Conservation (phyloP, 2,113 vertebrate species). For the Sebastes schlegelii region DNA sequence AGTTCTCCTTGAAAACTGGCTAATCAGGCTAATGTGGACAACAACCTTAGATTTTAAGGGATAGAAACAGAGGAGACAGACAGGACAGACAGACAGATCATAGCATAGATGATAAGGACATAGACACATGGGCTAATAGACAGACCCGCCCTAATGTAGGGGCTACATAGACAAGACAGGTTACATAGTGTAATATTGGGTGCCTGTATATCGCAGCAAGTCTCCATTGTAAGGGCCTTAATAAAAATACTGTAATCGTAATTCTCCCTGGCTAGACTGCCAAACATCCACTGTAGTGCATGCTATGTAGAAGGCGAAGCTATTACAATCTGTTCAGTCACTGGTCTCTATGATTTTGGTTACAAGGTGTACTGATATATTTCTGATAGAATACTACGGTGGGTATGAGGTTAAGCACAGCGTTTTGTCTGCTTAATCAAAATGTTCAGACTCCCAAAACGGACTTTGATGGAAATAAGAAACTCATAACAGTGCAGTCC, state of each 20-base stretch:
- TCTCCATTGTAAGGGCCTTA: slow-evolving; percentile 9
- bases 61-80: slow-evolving; percentile 28
- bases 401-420: slow-evolving; percentile 1
- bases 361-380: slow-evolving; percentile 26
- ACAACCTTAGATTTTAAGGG: slow-evolving; percentile 14
- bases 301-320: slow-evolving; percentile 27
- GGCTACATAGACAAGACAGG: slow-evolving; percentile 45
- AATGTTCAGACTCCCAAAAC: slow-evolving; percentile 25
- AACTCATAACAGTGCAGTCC: slow-evolving; percentile 17
- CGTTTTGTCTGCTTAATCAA: neutral
- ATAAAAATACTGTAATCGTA: slow-evolving; percentile 8
- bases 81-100: slow-evolving; percentile 53
- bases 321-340: slow-evolving; percentile 16
- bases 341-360: slow-evolving; percentile 33
- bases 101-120: slow-evolving; percentile 46
- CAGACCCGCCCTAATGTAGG: slow-evolving; percentile 11
- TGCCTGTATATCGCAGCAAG: slow-evolving; percentile 4
- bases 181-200: slow-evolving; percentile 21
- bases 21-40: slow-evolving; percentile 22
- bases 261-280: slow-evolving; percentile 2
- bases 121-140: slow-evolving; percentile 25
- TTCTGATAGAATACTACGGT: neutral
- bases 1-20: slow-evolving; percentile 23
- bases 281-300: slow-evolving; percentile 31
- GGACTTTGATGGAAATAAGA: slow-evolving; percentile 17